Evolutionary conservation across 2,113 vertebrate species (phyloP).

Genomic region (Azemiops feae): DNA sequence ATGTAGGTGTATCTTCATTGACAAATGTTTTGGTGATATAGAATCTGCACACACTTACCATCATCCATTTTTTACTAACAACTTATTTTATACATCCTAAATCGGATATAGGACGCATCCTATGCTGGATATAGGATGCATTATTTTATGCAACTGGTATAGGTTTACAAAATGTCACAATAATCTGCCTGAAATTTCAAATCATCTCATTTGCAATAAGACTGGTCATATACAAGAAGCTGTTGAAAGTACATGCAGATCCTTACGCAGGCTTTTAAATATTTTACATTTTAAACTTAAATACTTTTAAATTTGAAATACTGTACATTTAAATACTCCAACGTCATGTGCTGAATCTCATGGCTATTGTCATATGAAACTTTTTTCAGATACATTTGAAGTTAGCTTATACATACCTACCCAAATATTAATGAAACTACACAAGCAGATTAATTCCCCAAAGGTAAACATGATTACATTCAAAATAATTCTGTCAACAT

Average conservation of each 20-base stretch:
- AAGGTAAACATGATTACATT: not conserved
- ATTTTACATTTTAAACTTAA: not conserved
- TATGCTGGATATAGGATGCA: not conserved
- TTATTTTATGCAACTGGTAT: not conserved
- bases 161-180: not conserved
- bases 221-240: not conserved
- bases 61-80: not conserved
- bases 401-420: too few species aligned
- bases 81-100: not conserved
- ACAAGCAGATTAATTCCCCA: not conserved
- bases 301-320: not conserved
- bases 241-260: not conserved
- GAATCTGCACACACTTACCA: not conserved
- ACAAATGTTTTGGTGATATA: not conserved
- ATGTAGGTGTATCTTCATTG: not conserved
- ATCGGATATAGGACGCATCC: not conserved
- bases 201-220: not conserved
- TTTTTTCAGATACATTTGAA: not conserved
- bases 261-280: not conserved
- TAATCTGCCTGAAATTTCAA: not conserved
- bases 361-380: not conserved
- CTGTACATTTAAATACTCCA: not conserved
- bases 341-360: not conserved
- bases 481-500: not conserved
- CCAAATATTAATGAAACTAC: not conserved